Evolutionary conservation across 1,140 invertebrate species (phyloP).

Genomic region (Acyrthosiphon pisum): DNA sequence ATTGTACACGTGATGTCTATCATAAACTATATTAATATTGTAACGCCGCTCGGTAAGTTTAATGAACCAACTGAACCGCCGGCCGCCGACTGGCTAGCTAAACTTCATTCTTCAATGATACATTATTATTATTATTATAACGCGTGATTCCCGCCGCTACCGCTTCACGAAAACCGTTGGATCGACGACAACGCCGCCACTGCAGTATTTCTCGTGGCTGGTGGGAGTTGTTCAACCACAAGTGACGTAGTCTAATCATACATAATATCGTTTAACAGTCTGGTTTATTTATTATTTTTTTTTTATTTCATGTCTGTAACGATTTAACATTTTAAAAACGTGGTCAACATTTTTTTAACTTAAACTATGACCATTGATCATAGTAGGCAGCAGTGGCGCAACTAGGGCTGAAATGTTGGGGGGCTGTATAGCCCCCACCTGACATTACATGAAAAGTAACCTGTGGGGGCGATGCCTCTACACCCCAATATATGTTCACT

Average conservation of each 20-base stretch:
- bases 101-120: slow-evolving; percentile 11
- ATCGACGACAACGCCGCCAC: background rate
- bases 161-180: background rate
- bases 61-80: slow-evolving; percentile 1
- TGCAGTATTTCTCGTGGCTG: background rate
- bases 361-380: background rate
- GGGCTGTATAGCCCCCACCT: no score
- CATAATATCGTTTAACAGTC: background rate
- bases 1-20: background rate
- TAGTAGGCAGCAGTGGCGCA: no score
- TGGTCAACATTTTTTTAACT: background rate
- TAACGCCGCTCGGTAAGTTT: background rate
- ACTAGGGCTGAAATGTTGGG: no score
- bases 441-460: no score
- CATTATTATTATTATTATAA: background rate
- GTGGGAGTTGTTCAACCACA: slow-evolving; percentile 21
- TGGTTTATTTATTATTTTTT: background rate
- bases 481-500: no score
- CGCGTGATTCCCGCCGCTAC: background rate
- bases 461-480: no score
- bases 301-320: background rate
- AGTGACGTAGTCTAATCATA: background rate
- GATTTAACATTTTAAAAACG: background rate
- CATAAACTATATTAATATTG: background rate
- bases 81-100: background rate